Evolutionary conservation across 2,113 vertebrate genomes (phyloP), one percentile per base, ranked within the genome.

Genomic region (Labeo catla): DNA sequence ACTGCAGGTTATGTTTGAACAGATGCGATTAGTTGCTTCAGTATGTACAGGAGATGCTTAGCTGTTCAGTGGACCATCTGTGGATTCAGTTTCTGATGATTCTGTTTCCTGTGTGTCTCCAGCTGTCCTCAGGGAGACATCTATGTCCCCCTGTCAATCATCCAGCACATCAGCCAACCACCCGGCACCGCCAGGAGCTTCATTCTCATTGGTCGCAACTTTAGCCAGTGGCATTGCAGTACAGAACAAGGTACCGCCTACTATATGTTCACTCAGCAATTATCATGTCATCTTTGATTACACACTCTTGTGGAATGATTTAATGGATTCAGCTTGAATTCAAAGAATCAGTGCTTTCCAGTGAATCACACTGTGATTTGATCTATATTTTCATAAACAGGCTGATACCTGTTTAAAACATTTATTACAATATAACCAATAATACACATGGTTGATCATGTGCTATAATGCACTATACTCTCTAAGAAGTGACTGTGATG

Each of bases 191-290:
- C 95, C 57, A 94, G 96, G 52, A 97, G 95, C 88, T 97, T 99
- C 87, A 95, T 97, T 76, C 93, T 99, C 77, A 93, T 98, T 79
- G 98, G 98, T n/a, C 97, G 98, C 68, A 99, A 97, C 92, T 98
- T 99, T 88, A 94, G 95, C 12, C 98, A 99, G 91, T 99, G 98
- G 98, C 96, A 96, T 76, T 97, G 93, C 90, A 98, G 96, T 93
- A 97, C 96, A 0, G 97, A 98, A 77, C 97, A 96, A 93, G 97
- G 98, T 98, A 93, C 93, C 89, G 28, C 5, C 28, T 54, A 61
- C 54, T 1, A 28, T 28, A 28, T 28, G 36, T 23, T 54, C 13
- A 43, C 13, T 34, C 54, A 45, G 2, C 47, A 54, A 9, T 74
- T 57, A 52, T 83, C 43, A 66, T 49, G 5, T 43, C 2, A 5